A percentile compares a stretch with the other conserved stretches of the same genome.
Conservation (phyloP, 2,888 invertebrate genomes). For the Parnassius apollo region DNA sequence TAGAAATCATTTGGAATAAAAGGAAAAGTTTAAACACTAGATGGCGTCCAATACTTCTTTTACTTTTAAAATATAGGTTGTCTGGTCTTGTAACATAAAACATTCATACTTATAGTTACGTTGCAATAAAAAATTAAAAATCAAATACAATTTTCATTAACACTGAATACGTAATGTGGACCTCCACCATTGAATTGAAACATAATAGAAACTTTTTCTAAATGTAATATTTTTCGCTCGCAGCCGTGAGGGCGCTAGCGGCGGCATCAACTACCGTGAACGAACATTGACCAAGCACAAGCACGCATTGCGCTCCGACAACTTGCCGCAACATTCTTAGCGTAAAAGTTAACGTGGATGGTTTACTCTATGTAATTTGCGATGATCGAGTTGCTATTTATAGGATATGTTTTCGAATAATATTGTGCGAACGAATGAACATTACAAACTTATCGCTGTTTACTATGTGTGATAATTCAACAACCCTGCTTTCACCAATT, state of each 20-base stretch:
- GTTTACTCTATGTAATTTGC: constrained; percentile 80
- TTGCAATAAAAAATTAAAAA: not conserved
- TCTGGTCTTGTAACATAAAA: too few relatives aligned
- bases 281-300: constrained; percentile 75
- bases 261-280: constrained; percentile 63
- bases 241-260: constrained; percentile 52
- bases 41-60: too few relatives aligned
- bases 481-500: constrained; percentile 47
- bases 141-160: constrained; percentile 24
- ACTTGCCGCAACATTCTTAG: constrained; percentile 80
- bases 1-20: too few relatives aligned
- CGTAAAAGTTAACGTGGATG: constrained; percentile 79
- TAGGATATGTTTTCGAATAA: constrained; percentile 55
- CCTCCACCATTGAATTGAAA: constrained; percentile 34
- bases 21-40: too few relatives aligned
- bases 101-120: too few relatives aligned
- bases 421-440: constrained; percentile 59
- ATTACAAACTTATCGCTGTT: constrained; percentile 54
- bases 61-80: too few relatives aligned
- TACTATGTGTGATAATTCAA: constrained; percentile 55
- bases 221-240: constrained; percentile 42
- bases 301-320: constrained; percentile 68
- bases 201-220: constrained; percentile 32
- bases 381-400: constrained; percentile 65
- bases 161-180: constrained; percentile 28